These are phyloP conservation scores for Phania funesta DNA, from an alignment of 2,888 invertebrate genomes.

Conservation along the genomic window DNA sequence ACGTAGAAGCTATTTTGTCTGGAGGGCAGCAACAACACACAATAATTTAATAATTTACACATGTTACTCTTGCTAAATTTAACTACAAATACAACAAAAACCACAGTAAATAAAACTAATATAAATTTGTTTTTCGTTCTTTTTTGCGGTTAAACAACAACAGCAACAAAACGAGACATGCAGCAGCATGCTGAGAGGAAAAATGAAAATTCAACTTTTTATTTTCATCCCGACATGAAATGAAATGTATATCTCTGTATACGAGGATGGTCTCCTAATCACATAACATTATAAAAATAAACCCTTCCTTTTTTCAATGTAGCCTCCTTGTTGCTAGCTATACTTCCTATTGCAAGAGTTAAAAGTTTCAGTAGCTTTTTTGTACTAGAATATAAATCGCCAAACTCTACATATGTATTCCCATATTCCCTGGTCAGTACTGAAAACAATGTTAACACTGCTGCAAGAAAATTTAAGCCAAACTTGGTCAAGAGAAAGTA, in stretches of 20 bases:
- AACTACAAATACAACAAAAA: constrained; percentile 24
- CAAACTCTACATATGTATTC: too few species aligned
- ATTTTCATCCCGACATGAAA: not conserved
- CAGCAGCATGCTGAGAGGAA: constrained; percentile 4
- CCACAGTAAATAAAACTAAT: constrained; percentile 23
- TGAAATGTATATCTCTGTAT: not conserved
- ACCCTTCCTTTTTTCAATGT: too few species aligned
- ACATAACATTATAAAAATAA: too few species aligned
- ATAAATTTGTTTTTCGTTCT: constrained; percentile 23
- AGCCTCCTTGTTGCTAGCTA: too few species aligned
- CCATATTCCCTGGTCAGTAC: too few species aligned
- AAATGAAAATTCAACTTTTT: constrained; percentile 1
- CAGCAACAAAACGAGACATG: constrained; percentile 7
- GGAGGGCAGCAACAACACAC: not conserved
- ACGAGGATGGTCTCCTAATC: not conserved
- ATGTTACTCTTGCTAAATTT: constrained; percentile 53
- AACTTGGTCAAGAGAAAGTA: too few species aligned
- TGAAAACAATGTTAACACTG: too few species aligned
- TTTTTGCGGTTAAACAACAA: constrained; percentile 33
- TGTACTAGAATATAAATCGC: too few species aligned
- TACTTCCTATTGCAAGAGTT: too few species aligned
- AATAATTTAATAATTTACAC: constrained; percentile 41
- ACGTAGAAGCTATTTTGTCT: constrained; percentile 9
- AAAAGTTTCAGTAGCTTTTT: too few species aligned
- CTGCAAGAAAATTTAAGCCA: too few species aligned